These are phyloP conservation scores for Nylanderia fulva DNA, from an alignment of 1,140 invertebrate species.

Conservation along the genomic window DNA sequence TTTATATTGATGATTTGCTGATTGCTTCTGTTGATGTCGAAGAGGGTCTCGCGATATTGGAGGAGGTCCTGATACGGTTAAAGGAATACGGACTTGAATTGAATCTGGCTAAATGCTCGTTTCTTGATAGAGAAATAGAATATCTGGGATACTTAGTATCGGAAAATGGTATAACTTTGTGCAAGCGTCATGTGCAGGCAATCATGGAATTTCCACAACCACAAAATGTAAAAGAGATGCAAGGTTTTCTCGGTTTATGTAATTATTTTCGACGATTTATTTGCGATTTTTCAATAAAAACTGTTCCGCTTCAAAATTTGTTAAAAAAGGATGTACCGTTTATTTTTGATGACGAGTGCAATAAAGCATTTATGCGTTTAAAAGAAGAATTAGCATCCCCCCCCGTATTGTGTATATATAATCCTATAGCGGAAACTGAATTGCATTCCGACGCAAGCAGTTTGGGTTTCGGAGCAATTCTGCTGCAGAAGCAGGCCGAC, in stretches of 20 bases:
- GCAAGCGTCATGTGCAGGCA: background rate
- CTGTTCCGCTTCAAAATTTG: background rate
- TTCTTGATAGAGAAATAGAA: background rate
- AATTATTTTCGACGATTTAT: conserved; percentile 16
- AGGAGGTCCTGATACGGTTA: background rate
- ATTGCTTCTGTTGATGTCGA: background rate
- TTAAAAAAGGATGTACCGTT: background rate
- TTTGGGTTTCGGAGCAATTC: too few species aligned
- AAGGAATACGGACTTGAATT: background rate
- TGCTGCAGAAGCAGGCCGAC: background rate
- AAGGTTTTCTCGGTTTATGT: background rate
- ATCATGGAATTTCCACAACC: background rate
- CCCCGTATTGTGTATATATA: background rate
- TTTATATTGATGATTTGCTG: background rate
- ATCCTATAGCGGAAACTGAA: background rate
- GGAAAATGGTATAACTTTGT: background rate
- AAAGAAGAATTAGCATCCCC: background rate
- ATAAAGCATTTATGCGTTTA: background rate
- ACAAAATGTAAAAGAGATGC: background rate
- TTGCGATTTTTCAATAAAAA: background rate
- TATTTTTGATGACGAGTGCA: background rate
- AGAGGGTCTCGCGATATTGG: background rate
- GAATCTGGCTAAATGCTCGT: background rate
- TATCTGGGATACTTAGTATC: background rate
- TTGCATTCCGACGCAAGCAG: background rate